Conservation (phyloP, 2,888 invertebrate genomes). For the Anodontia alba region DNA sequence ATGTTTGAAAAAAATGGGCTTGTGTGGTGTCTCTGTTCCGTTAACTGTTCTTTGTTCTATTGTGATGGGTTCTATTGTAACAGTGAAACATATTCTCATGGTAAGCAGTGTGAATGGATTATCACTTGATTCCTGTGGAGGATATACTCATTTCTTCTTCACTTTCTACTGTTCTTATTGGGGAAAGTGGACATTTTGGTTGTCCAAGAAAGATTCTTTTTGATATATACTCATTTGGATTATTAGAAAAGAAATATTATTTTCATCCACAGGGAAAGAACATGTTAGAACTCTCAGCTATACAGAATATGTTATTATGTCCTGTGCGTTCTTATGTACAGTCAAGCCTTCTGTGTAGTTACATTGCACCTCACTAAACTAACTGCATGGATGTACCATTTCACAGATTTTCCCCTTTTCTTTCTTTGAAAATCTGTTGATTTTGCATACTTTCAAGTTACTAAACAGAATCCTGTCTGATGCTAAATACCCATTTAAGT, state of each 20-base stretch:
- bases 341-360: not conserved
- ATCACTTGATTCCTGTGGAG: too few relatives aligned
- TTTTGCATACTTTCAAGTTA: conserved; percentile 1
- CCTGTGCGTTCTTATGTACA: not conserved
- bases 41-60: not conserved
- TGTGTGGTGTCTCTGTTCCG: too few relatives aligned
- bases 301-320: not conserved
- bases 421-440: conserved; percentile 9
- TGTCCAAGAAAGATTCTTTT: too few relatives aligned
- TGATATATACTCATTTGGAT: too few relatives aligned
- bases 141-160: too few relatives aligned
- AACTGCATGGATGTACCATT: conserved; percentile 42
- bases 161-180: too few relatives aligned
- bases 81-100: not conserved
- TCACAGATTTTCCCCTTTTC: conserved; percentile 8
- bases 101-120: too few relatives aligned
- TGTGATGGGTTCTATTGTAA: conserved; percentile 1
- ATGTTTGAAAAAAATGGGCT: too few relatives aligned
- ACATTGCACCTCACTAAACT: conserved; percentile 46
- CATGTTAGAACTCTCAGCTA: too few relatives aligned
- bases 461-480: not conserved
- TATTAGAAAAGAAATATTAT: too few relatives aligned
- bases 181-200: too few relatives aligned
- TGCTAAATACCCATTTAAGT: not conserved
- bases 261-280: too few relatives aligned